A percentile compares a stretch with the other conserved stretches of the same genome.
Conservation (phyloP, 2,888 invertebrate species). For the Rosalia funebris region DNA sequence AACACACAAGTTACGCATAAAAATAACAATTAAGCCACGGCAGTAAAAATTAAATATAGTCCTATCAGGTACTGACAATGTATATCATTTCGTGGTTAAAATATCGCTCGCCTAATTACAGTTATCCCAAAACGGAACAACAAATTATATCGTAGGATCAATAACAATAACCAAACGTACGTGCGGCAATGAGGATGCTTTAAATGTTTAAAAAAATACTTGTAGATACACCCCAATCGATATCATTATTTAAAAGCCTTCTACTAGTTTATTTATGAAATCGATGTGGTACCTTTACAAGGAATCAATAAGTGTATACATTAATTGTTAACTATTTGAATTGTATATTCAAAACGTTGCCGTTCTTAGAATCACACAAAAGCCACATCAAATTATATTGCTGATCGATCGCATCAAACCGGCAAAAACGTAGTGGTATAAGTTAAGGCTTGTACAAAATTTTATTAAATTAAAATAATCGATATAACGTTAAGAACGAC, state of each 20-base stretch:
- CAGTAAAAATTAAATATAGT: neutral
- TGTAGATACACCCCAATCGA: neutral
- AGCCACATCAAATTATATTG: neutral
- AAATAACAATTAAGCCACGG: neutral
- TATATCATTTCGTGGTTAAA: too few species aligned
- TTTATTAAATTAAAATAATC: constrained; percentile 22
- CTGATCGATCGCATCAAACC: neutral
- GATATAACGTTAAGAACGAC: neutral
- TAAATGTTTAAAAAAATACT: neutral
- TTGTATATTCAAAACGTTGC: neutral
- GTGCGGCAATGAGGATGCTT: neutral
- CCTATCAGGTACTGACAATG: neutral
- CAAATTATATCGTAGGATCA: neutral
- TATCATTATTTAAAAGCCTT: neutral
- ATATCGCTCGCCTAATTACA: too few species aligned
- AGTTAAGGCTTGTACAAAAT: constrained; percentile 10
- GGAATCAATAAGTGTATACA: neutral
- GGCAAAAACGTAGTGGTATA: neutral
- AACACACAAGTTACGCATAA: neutral
- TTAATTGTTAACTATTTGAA: neutral
- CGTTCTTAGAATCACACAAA: neutral
- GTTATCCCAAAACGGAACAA: too few species aligned
- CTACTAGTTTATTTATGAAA: neutral
- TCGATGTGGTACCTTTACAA: neutral
- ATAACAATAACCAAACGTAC: neutral